Evolutionary conservation across 2,888 invertebrate species (phyloP), one percentile per base, ranked within the genome.

Genomic region (Zele albiditarsus): DNA sequence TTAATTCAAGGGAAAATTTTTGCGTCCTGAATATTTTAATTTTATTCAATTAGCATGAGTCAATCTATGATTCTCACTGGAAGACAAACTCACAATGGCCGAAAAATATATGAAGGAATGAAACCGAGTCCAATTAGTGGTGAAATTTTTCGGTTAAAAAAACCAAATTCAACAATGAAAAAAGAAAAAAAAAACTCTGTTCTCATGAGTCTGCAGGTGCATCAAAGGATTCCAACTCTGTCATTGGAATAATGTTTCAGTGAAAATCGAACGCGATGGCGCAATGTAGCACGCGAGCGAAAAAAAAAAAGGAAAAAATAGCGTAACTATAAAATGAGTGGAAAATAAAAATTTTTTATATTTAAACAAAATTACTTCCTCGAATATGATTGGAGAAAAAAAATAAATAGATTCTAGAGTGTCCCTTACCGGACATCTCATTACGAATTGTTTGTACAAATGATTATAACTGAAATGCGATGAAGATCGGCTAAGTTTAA

Each of bases 251-350:
- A 28, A 53, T 20, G 12, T 69, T 57, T 33, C 33, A 14, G 49
- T 57, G 27, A 33, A 57, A 53, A 70, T 70, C 31, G 49, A 33
- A 33, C 53, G 57, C 28, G 28, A 38, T 10, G 38, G 20, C 33
- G 10, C 4, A 1, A 31, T 31, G 6, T n/a, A 8, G 20, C 12
- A 38, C n/a, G 6, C 20, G 20, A n/a, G 38, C 10, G 20, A 38
- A 38, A 38, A 46, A 46, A 42, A 27, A 0, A 31, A 60, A 60
- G 16, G 14, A 60, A 60, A 25, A 5, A 58, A 6, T 10, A 60
- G 2, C 12, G 28, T 6, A 4, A 2, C 5, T 31, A 2, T 31
- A n/a, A n/a, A n/a, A n/a, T n/a, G n/a, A n/a, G n/a, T n/a, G n/a
- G n/a, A n/a, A n/a, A n/a, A n/a, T n/a, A n/a, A n/a, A n/a, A n/a